Evolutionary conservation across 2,113 vertebrate genomes (phyloP), one percentile per base, ranked within the genome.

Genomic region (Callithrix jacchus): DNA sequence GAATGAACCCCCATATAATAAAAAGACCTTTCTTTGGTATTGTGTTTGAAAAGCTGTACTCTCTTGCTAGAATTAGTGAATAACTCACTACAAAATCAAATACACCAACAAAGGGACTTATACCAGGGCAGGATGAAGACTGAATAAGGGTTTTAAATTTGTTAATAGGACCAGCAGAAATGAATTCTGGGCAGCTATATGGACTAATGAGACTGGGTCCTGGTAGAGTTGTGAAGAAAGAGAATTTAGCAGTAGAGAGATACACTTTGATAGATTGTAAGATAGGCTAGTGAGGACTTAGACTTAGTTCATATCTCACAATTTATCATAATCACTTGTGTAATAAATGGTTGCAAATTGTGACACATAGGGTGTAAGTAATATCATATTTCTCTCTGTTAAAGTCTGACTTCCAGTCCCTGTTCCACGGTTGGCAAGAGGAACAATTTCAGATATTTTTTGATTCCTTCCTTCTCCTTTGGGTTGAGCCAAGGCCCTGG

Each of bases 31-130:
- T 97, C 20, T 77, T 82, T 89, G 79, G 32, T 32, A 37, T 92
- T 82, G 42, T 82, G 14, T 61, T 64, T 85, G 79, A 71, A 91
- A 96, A 77, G 0, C 37, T 91, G 47, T 88, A 8, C 35, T 95
- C 37, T 8, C 30, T 58, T 73, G 45, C 45, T 40, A 52, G 49
- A 87, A 45, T 56, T 83, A 88, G 68, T 71, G 49, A 73, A 68
- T 23, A 94, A 81, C 16, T 73, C n/a, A 54, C 45, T 76, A 56
- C 89, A n/a, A 81, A 94, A 93, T 94, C 14, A 68, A 81, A 73
- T 20, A 32, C 56, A 58, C 0, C 8, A 70, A 54, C 30, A 93
- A 91, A 42, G n/a, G 27, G 45, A 56, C n/a, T 21, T 76, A 12
- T 56, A 18, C 12, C 20, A 84, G 27, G 30, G 27, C 16, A 77